phyloP scores from a whole-genome alignment of 2,113 vertebrate genomes.

The Piprites chloris region DNA sequence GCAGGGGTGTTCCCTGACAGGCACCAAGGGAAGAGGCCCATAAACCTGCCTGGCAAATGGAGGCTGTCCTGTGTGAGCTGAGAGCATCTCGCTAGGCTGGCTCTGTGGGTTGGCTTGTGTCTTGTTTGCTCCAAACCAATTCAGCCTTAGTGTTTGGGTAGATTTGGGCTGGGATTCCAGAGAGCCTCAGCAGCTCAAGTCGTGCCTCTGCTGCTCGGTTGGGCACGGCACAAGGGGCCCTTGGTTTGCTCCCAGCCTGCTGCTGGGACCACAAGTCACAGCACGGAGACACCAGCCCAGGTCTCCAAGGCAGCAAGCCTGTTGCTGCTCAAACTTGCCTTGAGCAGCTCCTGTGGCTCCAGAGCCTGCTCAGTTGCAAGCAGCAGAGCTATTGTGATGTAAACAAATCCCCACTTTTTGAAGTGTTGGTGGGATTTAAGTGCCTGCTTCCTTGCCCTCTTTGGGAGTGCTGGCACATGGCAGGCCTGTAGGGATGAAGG shows the following conservation, averaged over 20 bases:
- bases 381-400: background rate
- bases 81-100: background rate
- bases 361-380: background rate
- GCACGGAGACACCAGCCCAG: background rate
- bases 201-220: fast-evolving
- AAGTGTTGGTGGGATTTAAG: background rate
- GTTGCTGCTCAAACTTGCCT: background rate
- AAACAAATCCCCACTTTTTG: background rate
- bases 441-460: background rate
- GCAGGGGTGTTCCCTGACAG: background rate
- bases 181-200: background rate
- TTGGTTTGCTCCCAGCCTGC: background rate
- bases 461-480: fast-evolving
- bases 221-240: fast-evolving
- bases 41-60: background rate
- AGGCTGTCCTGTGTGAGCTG: background rate
- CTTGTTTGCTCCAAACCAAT: background rate
- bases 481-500: background rate
- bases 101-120: background rate
- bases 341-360: background rate
- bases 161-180: background rate
- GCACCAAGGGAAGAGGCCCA: background rate
- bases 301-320: background rate
- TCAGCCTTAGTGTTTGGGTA: background rate
- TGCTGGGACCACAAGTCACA: background rate